Percentiles rank a stretch among this genome's conserved stretches.
These are phyloP conservation scores for Ophiodon elongatus DNA, from an alignment of 2,113 vertebrate species.

Conservation along the genomic window DNA sequence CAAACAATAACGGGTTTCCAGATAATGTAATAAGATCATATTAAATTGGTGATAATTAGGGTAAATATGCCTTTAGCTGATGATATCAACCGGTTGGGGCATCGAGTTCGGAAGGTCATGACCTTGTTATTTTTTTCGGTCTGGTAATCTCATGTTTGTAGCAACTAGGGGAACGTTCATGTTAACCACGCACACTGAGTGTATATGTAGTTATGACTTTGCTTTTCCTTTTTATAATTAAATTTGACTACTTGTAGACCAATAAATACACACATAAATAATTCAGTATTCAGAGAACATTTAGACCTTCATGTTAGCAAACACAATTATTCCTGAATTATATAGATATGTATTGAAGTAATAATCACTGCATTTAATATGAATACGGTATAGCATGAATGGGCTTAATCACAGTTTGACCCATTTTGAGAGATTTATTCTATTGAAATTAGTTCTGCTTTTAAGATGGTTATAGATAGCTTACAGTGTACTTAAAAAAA, in stretches of 20 bases:
- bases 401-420: slow-evolving; percentile 14
- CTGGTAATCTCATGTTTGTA: neutral
- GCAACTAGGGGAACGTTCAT: neutral
- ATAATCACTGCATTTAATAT: slow-evolving; percentile 18
- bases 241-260: neutral
- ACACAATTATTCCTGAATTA: neutral
- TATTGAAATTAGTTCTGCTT: neutral
- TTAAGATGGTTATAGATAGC: slow-evolving; percentile 3
- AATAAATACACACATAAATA: neutral
- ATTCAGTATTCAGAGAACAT: neutral
- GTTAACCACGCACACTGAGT: neutral
- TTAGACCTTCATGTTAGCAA: neutral
- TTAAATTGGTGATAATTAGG: neutral
- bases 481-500: neutral
- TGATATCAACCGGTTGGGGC: neutral
- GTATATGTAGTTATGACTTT: too few relatives aligned
- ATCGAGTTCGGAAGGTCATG: too few relatives aligned
- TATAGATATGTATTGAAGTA: slow-evolving; percentile 20
- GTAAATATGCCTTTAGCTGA: neutral
- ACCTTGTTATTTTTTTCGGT: neutral
- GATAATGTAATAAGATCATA: neutral
- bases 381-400: neutral
- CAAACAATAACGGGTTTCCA: neutral
- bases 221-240: neutral
- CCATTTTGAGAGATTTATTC: slow-evolving; percentile 13